Base-by-base conservation (phyloP, 2,113 vertebrate genomes). In the Semnornis frantzii region DNA sequence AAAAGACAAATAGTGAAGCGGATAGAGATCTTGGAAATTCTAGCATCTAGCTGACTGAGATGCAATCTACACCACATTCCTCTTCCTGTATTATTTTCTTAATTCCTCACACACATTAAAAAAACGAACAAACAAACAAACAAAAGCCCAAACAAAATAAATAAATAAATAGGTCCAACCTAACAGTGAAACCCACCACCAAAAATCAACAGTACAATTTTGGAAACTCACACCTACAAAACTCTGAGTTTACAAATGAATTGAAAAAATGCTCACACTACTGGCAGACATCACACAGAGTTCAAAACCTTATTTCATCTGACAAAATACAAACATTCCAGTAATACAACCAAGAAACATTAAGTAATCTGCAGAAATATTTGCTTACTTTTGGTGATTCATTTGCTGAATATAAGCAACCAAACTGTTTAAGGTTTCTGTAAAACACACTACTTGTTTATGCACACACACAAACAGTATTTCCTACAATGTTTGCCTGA, bases 1-100 rank as follows among this genome's bases (percentile, higher is more conserved):
- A 83, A 55, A 85, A 85, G 77, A 84, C 81, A 93, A 77, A 74
- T 60, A 93, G 69, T 39, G 31, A 92, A 91, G 75, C 87, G 93
- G 78, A 91, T 80, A 50, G 89, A 82, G 52, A 46, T 91, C 63
- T 57, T 44, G 21, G 33, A 91, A 93, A 94, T 73, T 74, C 79
- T 31, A 52, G 7, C 75, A 91, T 74, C 68, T 59, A 33, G 1
- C 24, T 82, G 71, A 92, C 66, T 92, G 48, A 83, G 30, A 76
- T 46, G 59, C n/a, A 69, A 52, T 23, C 33, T 2, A 82, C 34
- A 84, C 77, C 39, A 77, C 24, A 19, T 34, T 74, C 30, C 23
- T 85, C 18, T 74, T 63, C 60, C 64, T 63, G 13, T 37, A 52
- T 5, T 5, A 6, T 64, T 60, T 85, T 76, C 30, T 50, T 79